Evolutionary conservation across 2,113 vertebrate genomes (phyloP).

Genomic region (Columbina picui): DNA sequence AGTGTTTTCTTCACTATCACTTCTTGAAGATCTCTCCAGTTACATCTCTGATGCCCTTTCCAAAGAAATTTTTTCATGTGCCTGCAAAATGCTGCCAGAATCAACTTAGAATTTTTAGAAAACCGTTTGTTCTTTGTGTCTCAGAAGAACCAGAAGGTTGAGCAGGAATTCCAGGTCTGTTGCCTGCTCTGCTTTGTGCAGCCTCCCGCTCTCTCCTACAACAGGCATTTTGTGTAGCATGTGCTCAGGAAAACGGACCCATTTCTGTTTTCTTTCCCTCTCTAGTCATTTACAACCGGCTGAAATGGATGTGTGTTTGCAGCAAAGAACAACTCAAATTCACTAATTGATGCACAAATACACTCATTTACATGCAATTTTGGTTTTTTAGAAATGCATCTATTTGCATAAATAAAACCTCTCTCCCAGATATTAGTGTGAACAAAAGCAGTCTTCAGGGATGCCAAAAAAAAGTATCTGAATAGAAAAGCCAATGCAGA

Average conservation of each 20-base stretch:
- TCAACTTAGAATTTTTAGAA: neutral
- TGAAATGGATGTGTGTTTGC: conserved; percentile 46
- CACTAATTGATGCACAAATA: conserved; percentile 59
- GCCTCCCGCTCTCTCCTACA: neutral
- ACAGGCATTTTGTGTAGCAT: neutral
- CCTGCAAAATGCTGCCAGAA: neutral
- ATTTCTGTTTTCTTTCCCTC: conserved; percentile 6
- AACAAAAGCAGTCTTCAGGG: conserved; percentile 14
- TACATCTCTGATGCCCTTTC: neutral
- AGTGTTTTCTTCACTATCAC: too few relatives aligned
- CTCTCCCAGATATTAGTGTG: conserved; percentile 36
- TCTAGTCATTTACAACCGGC: neutral
- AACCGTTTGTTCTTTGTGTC: neutral
- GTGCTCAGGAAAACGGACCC: conserved; percentile 22
- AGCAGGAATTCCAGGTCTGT: neutral
- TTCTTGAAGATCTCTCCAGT: neutral
- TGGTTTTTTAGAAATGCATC: neutral
- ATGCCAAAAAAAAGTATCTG: conserved; percentile 1
- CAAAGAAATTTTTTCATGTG: neutral
- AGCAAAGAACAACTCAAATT: conserved; percentile 15
- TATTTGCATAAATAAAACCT: conserved; percentile 64
- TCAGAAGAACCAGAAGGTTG: neutral
- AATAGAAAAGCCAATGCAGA: conserved; percentile 28
- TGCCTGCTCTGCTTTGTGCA: neutral
- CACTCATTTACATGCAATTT: conserved; percentile 50